Conservation (phyloP, 2,797 vertebrate genomes). For the Propithecus deckenii region DNA sequence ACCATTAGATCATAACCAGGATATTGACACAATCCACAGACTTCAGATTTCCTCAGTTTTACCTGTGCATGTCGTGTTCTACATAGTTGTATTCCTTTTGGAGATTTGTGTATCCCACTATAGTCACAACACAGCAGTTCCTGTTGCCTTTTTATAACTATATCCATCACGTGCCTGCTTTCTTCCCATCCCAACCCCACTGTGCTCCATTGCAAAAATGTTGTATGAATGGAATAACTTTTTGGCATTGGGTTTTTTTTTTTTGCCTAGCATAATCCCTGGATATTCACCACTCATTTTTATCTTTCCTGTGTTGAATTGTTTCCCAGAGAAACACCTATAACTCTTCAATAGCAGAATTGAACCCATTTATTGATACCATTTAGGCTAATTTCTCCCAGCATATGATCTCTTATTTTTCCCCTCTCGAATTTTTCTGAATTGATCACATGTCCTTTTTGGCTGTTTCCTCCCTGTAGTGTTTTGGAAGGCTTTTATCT, state of each 20-base stretch:
- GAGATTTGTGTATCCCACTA: neutral
- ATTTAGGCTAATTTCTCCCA: neutral
- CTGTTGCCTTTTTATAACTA: neutral
- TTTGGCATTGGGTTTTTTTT: neutral
- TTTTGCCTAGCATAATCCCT: neutral
- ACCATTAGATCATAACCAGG: neutral
- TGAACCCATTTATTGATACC: neutral
- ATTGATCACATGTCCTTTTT: neutral
- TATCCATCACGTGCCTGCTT: neutral
- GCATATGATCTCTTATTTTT: neutral
- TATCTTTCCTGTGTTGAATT: neutral
- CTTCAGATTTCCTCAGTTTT: neutral
- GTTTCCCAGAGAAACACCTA: neutral
- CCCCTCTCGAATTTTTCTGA: neutral
- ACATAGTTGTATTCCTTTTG: neutral
- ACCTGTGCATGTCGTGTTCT: neutral
- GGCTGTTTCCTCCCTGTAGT: neutral
- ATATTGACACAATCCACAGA: neutral
- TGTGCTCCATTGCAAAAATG: neutral
- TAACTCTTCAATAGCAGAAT: neutral
- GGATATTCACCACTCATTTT: neutral
- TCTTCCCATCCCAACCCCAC: neutral
- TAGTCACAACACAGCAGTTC: neutral
- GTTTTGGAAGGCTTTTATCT: neutral
- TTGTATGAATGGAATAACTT: neutral